A percentile compares a stretch with the other conserved stretches of the same genome.
These are phyloP conservation scores for Laterallus jamaicensis DNA, from an alignment of 2,113 vertebrate species.

Conservation along the genomic window DNA sequence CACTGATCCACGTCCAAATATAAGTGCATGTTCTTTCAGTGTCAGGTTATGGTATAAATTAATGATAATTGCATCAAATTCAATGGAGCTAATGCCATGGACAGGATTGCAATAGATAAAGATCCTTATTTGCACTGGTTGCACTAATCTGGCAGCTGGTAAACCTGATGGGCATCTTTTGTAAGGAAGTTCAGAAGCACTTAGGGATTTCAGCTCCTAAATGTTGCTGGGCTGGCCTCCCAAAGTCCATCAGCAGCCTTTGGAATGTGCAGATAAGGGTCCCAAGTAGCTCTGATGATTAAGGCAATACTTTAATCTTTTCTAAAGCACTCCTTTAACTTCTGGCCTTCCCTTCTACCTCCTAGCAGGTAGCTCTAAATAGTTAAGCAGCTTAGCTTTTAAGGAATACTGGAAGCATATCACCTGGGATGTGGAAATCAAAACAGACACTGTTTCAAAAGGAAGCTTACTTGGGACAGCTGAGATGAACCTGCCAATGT, in stretches of 20 bases:
- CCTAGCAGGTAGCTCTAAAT: background rate
- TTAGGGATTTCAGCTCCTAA: background rate
- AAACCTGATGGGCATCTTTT: background rate
- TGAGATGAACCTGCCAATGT: background rate
- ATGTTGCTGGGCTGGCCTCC: slow-evolving; percentile 20
- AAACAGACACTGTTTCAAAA: background rate
- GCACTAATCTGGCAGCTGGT: background rate
- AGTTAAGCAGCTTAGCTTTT: background rate
- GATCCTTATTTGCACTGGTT: background rate
- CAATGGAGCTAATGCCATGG: background rate
- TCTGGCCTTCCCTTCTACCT: background rate
- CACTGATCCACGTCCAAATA: background rate
- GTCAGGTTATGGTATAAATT: background rate
- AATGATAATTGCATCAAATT: background rate
- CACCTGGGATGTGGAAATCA: background rate
- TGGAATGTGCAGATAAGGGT: background rate
- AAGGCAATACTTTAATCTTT: background rate
- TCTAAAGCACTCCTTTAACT: background rate
- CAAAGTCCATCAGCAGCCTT: background rate
- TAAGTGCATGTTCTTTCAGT: background rate
- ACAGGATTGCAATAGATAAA: background rate
- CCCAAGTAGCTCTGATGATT: background rate
- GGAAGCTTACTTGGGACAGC: background rate
- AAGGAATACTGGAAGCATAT: background rate
- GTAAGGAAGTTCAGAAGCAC: background rate